Conservation (phyloP, 35 echinoderm and acorn worm genomes). For the Apostichopus japonicus region DNA sequence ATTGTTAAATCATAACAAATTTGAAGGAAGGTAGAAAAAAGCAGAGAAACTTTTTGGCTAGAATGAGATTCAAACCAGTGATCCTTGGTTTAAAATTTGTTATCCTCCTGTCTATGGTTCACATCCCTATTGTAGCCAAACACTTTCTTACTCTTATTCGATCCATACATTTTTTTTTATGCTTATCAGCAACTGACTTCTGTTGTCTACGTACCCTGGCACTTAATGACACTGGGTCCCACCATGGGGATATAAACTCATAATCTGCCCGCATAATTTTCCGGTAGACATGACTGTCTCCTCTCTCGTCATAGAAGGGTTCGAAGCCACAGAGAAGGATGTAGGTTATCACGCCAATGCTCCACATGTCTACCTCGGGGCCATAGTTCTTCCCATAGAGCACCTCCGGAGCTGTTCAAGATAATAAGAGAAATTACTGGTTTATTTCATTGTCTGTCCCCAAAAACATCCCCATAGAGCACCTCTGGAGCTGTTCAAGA, state of each 20-base stretch:
- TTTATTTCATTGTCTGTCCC: not conserved
- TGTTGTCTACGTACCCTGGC: not conserved
- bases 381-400: conserved; percentile 64
- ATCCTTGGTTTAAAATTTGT: too few relatives aligned
- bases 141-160: too few relatives aligned
- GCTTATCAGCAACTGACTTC: too few relatives aligned
- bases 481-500: conserved; percentile 77
- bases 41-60: too few relatives aligned
- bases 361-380: conserved; percentile 92
- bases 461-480: not conserved
- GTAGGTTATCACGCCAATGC: conserved; percentile 94
- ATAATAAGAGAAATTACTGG: not conserved
- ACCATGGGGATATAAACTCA: conserved; percentile 94
- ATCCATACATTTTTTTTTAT: too few relatives aligned
- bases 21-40: too few relatives aligned
- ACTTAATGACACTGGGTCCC: conserved; percentile 85
- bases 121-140: too few relatives aligned
- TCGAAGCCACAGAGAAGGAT: conserved; percentile 96
- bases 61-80: too few relatives aligned
- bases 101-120: too few relatives aligned
- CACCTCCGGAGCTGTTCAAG: conserved; percentile 85
- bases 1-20: too few relatives aligned
- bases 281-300: conserved; percentile 75
- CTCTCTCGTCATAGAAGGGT: conserved; percentile 91
- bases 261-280: conserved; percentile 90